A percentile compares a stretch with the other conserved stretches of the same genome.
Evolutionary conservation across 2,888 invertebrate genomes (phyloP).

Genomic region (Spodoptera exigua): DNA sequence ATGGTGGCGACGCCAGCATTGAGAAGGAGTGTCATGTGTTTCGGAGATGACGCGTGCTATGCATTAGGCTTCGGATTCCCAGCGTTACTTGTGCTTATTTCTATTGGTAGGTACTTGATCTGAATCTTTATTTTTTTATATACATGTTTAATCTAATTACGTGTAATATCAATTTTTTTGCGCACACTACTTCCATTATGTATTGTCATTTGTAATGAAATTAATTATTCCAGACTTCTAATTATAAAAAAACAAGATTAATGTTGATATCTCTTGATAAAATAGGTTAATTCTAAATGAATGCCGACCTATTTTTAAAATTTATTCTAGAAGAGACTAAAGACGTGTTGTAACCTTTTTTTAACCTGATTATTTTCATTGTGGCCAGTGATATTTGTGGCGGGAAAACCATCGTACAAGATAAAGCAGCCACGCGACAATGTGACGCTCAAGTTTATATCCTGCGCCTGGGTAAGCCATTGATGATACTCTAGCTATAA

Average conservation of each 20-base stretch:
- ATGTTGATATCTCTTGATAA: too few species aligned
- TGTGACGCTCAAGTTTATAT: conserved; percentile 91
- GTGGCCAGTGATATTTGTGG: conserved; percentile 91
- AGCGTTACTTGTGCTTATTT: conserved; percentile 91
- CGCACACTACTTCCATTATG: too few species aligned
- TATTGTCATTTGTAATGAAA: too few species aligned
- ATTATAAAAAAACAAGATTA: too few species aligned
- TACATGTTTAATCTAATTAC: too few species aligned
- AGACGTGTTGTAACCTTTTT: too few species aligned
- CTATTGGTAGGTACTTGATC: conserved; percentile 86
- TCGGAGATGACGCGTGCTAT: conserved; percentile 92
- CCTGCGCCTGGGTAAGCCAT: conserved; percentile 91
- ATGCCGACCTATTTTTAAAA: too few species aligned
- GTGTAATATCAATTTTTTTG: too few species aligned
- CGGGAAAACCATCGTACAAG: conserved; percentile 92
- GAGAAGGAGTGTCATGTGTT: conserved; percentile 91
- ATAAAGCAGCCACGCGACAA: conserved; percentile 92
- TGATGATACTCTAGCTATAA: conserved; percentile 6
- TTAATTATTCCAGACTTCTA: too few species aligned
- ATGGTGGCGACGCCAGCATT: conserved; percentile 93
- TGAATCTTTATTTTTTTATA: background rate
- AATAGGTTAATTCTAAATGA: too few species aligned
- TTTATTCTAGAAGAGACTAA: too few species aligned
- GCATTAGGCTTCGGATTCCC: conserved; percentile 94
- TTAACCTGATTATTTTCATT: conserved; percentile 65